These are phyloP conservation scores for Emydoidea blandingii DNA, from an alignment of 2,797 vertebrate species.

Conservation along the genomic window DNA sequence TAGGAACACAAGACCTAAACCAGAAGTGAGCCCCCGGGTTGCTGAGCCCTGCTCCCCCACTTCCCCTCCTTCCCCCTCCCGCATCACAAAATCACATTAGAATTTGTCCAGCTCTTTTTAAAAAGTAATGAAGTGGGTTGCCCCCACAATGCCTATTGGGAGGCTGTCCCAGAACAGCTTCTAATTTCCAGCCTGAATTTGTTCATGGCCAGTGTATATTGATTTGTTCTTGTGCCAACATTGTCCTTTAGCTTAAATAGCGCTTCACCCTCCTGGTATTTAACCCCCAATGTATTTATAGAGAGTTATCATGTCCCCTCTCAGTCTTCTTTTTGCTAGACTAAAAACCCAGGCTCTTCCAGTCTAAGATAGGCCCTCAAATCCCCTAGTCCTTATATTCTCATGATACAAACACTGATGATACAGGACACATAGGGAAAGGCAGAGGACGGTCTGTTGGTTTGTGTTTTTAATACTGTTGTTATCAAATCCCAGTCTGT, in stretches of 20 bases:
- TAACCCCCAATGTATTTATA: not conserved
- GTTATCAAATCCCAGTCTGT: not conserved
- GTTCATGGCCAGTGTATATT: not conserved
- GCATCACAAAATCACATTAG: not conserved
- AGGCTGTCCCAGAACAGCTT: not conserved
- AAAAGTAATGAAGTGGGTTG: not conserved
- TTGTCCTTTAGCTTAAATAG: not conserved
- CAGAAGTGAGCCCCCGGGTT: not conserved
- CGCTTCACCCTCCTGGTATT: not conserved
- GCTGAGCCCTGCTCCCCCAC: not conserved
- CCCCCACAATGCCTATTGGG: not conserved
- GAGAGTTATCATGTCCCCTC: not conserved
- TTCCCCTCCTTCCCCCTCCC: too few species aligned
- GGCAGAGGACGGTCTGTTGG: not conserved
- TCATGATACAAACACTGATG: not conserved
- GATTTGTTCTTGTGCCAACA: not conserved
- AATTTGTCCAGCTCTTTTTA: not conserved
- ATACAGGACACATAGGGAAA: not conserved
- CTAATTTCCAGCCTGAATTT: not conserved
- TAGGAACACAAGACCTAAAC: not conserved
- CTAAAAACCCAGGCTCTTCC: not conserved
- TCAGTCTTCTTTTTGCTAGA: not conserved
- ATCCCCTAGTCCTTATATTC: not conserved
- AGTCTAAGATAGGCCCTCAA: not conserved
- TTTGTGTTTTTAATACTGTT: not conserved